Base-by-base conservation (phyloP, 1,140 invertebrate species). In the Manduca sexta region DNA sequence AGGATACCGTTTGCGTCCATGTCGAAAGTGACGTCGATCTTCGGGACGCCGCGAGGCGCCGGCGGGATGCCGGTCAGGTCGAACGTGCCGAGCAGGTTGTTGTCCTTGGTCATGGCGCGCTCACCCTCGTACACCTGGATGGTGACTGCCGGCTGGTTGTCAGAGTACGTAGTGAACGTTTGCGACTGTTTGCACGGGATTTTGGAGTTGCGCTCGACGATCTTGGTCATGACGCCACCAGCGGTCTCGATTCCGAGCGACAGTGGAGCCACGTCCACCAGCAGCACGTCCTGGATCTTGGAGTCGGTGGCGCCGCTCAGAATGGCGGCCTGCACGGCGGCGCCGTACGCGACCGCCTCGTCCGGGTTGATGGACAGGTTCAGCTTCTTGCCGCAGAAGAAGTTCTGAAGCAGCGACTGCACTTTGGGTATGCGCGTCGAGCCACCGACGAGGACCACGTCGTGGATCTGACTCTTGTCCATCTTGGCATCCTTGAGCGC, bases 1-100 rank as follows among this genome's bases (percentile, higher is more conserved):
- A 94, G 76, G 26, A 94, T 92, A 15, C 92, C 92, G 56, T 93
- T 93, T 1, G 90, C 91, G 59, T 92, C 91, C 31, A 92, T 70
- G 55, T 92, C 90, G 57, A 92, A 92, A 0, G 90, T 90, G 37
- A 92, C 90, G 53, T 91, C 88, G 52, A 96, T 93, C 66, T 95
- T 91, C 0, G 93, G 91, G 0, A 95, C 91, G 21, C 93, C 94
- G 10, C 94, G 85, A 0, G 93, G 93, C 11, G 93, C 93, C 7
- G 94, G 93, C 7, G 94, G 93, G 42, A 95, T 95, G 11, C 93
- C 94, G 0, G 89, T 90, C 37, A 97, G 74, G 61, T 94, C 90
- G 72, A 95, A 95, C 33, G 89, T 92, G 33, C 94, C 94, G 38
- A 95, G 81, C 6, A 92, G 65, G 66, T 94, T 93, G 81, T 93